Base-by-base conservation (phyloP, 2,113 vertebrate species). In the Centropristis striata region DNA sequence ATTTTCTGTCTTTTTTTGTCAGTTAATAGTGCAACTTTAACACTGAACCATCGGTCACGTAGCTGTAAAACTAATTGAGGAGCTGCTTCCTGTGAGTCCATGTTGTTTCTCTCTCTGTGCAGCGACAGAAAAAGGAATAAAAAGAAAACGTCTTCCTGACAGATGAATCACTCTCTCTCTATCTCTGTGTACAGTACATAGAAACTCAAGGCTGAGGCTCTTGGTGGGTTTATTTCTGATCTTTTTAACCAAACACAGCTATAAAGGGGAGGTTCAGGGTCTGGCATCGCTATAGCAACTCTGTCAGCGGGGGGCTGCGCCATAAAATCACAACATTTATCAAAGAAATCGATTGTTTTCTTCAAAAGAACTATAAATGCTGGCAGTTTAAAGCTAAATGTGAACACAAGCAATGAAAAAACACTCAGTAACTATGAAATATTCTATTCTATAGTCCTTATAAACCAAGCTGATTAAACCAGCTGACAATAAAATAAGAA, bases 231-330 rank as follows among this genome's bases (percentile, higher is more conserved):
- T 70, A 73, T 76, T 63, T 60, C 32, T 42, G 44, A 74, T 68
- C 55, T 82, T 68, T 80, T 61, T 58, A 18, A 39, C 42, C 75
- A 1, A 46, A 63, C 63, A 46, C 18, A 0, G 46, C 65, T 55
- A 44, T 74, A 81, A 85, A 18, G 39, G 55, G 65, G 55, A 59
- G 66, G 53, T 83, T 86, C 84, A 63, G 71, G 66, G 77, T 71
- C 91, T 69, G 10, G 75, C 64, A 90, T 94, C 69, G 80, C 90
- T 92, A 92, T 92, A 88, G 91, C 87, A 94, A 94, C 91, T 20
- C 75, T 76, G 72, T 85, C n/a, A n/a, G n/a, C n/a, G n/a, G 65
- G 81, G 83, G 44, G 70, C 27, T 74, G 74, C 50, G 42, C 64
- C 55, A 36, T n/a, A 46, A 54, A 67, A 68, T 63, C 55, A 68